These are phyloP conservation scores for Leucophenga maculata DNA, from an alignment of 2,888 invertebrate genomes.

Conservation along the genomic window DNA sequence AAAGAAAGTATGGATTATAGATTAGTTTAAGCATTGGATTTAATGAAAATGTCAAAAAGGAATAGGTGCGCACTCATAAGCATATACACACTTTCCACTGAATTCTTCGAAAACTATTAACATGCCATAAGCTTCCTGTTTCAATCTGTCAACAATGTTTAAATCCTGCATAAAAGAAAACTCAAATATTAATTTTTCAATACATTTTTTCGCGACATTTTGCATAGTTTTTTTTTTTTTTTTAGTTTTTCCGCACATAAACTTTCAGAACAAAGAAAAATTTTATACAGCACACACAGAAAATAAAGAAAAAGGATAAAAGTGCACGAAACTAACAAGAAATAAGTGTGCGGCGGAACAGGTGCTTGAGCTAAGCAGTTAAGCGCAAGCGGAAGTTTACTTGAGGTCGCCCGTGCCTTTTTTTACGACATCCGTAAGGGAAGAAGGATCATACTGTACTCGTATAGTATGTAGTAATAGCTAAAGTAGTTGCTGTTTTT, in stretches of 20 bases:
- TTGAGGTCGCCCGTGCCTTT: slow-evolving; percentile 15
- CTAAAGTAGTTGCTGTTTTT: background rate
- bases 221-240: background rate
- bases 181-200: slow-evolving; percentile 13
- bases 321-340: slow-evolving; percentile 1
- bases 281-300: background rate
- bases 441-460: background rate
- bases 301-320: background rate
- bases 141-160: background rate
- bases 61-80: too few species aligned
- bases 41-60: too few species aligned
- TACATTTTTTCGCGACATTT: slow-evolving; percentile 1
- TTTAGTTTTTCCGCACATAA: background rate
- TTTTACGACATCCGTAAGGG: slow-evolving; percentile 16
- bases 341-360: slow-evolving; percentile 4
- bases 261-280: slow-evolving; percentile 2
- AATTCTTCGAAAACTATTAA: too few species aligned
- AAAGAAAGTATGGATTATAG: background rate
- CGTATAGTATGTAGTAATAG: background rate
- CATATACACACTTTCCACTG: too few species aligned
- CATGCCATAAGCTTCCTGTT: background rate
- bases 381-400: slow-evolving; percentile 23
- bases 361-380: slow-evolving; percentile 25
- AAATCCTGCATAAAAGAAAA: slow-evolving; percentile 1
- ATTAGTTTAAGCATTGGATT: too few species aligned